Percentiles rank a stretch among this genome's conserved stretches.
Conservation (phyloP, 2,888 invertebrate genomes). For the Eupelmus urozonus region DNA sequence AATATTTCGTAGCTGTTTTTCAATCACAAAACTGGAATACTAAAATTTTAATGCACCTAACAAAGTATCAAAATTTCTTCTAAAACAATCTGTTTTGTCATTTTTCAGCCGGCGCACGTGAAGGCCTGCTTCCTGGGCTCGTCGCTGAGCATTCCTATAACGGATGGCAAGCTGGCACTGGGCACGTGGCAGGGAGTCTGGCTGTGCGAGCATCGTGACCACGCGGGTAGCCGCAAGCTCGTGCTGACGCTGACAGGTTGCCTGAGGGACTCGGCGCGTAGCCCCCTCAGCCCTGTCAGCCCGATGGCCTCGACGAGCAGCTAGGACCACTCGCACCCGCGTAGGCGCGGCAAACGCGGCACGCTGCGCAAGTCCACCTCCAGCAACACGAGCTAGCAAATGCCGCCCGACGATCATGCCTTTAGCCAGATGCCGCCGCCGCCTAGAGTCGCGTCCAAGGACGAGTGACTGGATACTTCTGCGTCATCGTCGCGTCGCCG, state of each 20-base stretch:
- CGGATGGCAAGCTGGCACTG: slow-evolving; percentile 95
- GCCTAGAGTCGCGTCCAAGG: slow-evolving; percentile 69
- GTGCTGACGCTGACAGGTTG: slow-evolving; percentile 94
- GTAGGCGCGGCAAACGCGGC: slow-evolving; percentile 74
- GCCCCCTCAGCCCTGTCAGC: slow-evolving; percentile 91
- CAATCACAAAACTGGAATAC: too few relatives aligned
- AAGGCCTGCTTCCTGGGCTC: slow-evolving; percentile 98
- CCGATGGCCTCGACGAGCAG: slow-evolving; percentile 94
- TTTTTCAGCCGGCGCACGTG: slow-evolving; percentile 94
- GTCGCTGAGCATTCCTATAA: slow-evolving; percentile 96
- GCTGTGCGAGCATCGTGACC: slow-evolving; percentile 98
- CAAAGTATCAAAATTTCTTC: too few relatives aligned
- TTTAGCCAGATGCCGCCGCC: slow-evolving; percentile 71
- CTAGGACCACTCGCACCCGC: slow-evolving; percentile 87
- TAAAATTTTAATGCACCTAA: too few relatives aligned
- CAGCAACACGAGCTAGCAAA: slow-evolving; percentile 76
- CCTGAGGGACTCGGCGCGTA: slow-evolving; percentile 90
- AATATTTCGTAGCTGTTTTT: too few relatives aligned
- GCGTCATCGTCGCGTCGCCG: too few relatives aligned
- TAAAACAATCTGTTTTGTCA: too few relatives aligned
- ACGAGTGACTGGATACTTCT: slow-evolving; percentile 31
- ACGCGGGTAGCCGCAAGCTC: slow-evolving; percentile 93
- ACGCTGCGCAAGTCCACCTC: slow-evolving; percentile 75
- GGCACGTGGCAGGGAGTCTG: slow-evolving; percentile 99
- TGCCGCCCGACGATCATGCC: slow-evolving; percentile 71